phyloP scores from a whole-genome alignment of 2,113 vertebrate species.

The Tachysurus fulvidraco region DNA sequence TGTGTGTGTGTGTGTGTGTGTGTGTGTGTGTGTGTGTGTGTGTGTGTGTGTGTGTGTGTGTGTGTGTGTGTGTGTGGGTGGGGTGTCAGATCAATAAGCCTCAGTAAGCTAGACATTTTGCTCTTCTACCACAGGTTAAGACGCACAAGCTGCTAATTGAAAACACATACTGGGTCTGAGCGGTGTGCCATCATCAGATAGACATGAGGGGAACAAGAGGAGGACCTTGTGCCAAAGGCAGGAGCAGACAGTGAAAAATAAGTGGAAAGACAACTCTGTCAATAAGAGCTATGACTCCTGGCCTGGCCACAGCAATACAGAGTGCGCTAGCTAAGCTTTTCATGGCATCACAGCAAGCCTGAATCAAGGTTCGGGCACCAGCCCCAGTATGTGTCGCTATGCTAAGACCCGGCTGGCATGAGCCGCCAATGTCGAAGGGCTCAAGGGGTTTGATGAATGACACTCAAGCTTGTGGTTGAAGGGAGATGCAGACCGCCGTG shows the following conservation, averaged over 20 bases:
- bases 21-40: not conserved
- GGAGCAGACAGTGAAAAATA: slow-evolving; percentile 66
- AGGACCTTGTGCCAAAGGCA: slow-evolving; percentile 57
- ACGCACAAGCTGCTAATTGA: slow-evolving; percentile 52
- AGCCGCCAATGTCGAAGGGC: slow-evolving; percentile 58
- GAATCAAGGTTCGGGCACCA: slow-evolving; percentile 65
- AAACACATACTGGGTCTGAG: slow-evolving; percentile 50
- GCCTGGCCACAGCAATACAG: slow-evolving; percentile 53
- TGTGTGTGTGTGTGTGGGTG: too few relatives aligned
- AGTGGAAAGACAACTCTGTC: slow-evolving; percentile 70
- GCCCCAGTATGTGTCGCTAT: slow-evolving; percentile 49
- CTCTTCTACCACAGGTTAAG: slow-evolving; percentile 23
- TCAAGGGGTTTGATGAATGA: slow-evolving; percentile 66
- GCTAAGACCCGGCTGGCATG: slow-evolving; percentile 43
- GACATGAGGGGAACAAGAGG: slow-evolving; percentile 5
- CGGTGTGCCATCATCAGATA: slow-evolving; percentile 56
- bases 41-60: not conserved
- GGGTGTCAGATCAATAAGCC: not conserved
- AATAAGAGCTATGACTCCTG: slow-evolving; percentile 71
- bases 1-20: not conserved
- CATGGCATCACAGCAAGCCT: slow-evolving; percentile 66
- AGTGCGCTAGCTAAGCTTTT: slow-evolving; percentile 59
- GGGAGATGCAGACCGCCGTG: slow-evolving; percentile 54
- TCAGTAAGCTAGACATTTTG: not conserved
- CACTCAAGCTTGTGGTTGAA: slow-evolving; percentile 62